These are phyloP conservation scores for Scrobipalpa atriplicella DNA, from an alignment of 2,888 invertebrate species.

Conservation along the genomic window DNA sequence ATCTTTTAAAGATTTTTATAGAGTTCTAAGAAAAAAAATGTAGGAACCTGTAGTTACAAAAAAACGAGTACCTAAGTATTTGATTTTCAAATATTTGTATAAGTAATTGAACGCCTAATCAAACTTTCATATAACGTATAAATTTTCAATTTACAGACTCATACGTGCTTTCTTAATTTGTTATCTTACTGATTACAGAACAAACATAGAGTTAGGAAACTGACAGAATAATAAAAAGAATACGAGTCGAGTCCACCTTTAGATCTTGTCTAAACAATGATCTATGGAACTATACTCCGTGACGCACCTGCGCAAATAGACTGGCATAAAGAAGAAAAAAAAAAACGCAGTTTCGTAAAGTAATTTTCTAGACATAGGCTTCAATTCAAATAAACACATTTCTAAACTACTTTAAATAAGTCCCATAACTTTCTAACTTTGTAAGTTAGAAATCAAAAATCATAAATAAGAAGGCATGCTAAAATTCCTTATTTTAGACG, in stretches of 20 bases:
- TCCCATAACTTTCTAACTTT: too few species aligned
- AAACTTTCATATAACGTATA: not conserved
- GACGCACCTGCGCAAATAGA: slow-evolving; percentile 17
- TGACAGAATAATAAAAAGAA: not conserved
- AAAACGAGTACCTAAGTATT: not conserved
- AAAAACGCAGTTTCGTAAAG: not conserved
- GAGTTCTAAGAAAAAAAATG: too few species aligned
- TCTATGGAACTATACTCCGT: slow-evolving; percentile 9
- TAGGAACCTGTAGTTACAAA: not conserved
- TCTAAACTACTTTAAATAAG: too few species aligned
- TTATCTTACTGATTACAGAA: not conserved
- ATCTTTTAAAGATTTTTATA: too few species aligned
- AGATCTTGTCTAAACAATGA: slow-evolving; percentile 23
- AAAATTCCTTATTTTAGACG: too few species aligned
- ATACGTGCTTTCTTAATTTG: not conserved
- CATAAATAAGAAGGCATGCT: too few species aligned
- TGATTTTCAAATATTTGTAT: not conserved
- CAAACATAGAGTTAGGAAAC: slow-evolving; percentile 5
- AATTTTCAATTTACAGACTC: not conserved
- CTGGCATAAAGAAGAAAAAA: not conserved
- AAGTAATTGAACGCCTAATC: not conserved
- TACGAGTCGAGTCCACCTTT: slow-evolving; percentile 16
- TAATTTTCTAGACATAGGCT: not conserved
- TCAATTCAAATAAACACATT: too few species aligned
- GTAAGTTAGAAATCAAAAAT: too few species aligned